A percentile compares a stretch with the other conserved stretches of the same genome.
These are phyloP conservation scores for Onthophagus sagittarius DNA, from an alignment of 2,888 invertebrate species.

Conservation along the genomic window DNA sequence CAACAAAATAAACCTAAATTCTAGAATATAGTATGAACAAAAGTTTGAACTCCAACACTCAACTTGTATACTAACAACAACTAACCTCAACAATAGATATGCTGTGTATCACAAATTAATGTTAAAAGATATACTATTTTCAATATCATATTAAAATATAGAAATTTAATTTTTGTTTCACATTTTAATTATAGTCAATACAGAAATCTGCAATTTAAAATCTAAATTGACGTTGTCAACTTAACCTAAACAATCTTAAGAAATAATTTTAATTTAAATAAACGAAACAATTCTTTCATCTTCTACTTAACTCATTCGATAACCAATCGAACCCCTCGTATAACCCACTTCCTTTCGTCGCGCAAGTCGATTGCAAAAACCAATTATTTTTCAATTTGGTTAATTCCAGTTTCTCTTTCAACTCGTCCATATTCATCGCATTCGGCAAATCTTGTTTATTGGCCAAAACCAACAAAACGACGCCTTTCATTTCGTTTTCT, in stretches of 20 bases:
- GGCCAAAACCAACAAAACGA: constrained; percentile 90
- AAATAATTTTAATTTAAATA: too few species aligned
- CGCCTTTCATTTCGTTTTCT: constrained; percentile 93
- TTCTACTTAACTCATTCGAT: constrained; percentile 85
- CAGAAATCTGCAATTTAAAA: background rate
- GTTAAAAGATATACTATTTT: too few species aligned
- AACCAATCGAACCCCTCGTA: constrained; percentile 98
- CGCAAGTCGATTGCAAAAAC: constrained; percentile 96
- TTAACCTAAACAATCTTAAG: too few species aligned
- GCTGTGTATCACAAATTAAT: too few species aligned
- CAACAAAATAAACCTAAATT: too few species aligned
- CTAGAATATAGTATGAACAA: too few species aligned
- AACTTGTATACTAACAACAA: too few species aligned
- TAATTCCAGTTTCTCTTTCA: constrained; percentile 89
- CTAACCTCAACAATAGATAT: too few species aligned
- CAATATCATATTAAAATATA: too few species aligned
- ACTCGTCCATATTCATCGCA: constrained; percentile 91
- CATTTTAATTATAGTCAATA: background rate
- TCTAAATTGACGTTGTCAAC: too few species aligned
- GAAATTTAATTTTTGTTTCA: background rate
- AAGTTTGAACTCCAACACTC: too few species aligned
- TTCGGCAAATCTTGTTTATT: constrained; percentile 97
- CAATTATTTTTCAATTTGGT: constrained; percentile 86
- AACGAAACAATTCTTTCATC: constrained; percentile 46
- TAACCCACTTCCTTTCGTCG: constrained; percentile 92